Base-by-base conservation (phyloP, 1,140 invertebrate genomes). In the Drosophila sp. region DNA sequence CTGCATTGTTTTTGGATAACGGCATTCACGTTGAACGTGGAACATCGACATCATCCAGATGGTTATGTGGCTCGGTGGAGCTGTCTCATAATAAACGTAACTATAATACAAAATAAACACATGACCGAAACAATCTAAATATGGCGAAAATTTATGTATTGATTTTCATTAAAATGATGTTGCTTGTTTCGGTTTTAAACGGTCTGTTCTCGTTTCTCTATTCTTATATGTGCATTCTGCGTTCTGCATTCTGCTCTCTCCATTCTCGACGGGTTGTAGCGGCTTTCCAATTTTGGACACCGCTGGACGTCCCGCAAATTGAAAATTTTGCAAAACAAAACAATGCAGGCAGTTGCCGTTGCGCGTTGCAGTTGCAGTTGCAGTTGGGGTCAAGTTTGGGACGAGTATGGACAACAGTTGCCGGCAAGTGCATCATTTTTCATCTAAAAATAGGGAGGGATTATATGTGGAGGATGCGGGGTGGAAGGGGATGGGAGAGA, bases 101-200 rank as follows among this genome's bases (percentile, higher is more conserved):
- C 82, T 87, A 87, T 87, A 87, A 87, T 80, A 83, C 83, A 87
- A 87, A 87, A 87, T 89, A 87, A 89, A 89, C 83, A 89, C 76
- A 87, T 89, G 58, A 61, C 69, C 83, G 83, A 87, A 89, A 89
- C 84, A 89, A 89, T 89, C 83, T 89, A 89, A 89, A 89, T 89
- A 80, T 89, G 79, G 69, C 73, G 73, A 89, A 63, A 87, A 89
- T 89, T 89, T 89, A 89, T 89, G 79, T 89, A 89, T 89, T 89
- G 83, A 83, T 89, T 89, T 89, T 80, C 72, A 89, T 89, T 76
- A 83, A 89, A 74, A 89, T 83, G 80, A 81, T 87, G 74, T 71
- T 51, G 43, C 32, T 57, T 43, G 74, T 46, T 46, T 72, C 48
- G 54, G 64, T 72, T 27, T 51, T 53, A 45, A 18, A 34, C 59